Base-by-base conservation (phyloP, 2,797 vertebrate genomes). In the Halcyon smyrnensis region DNA sequence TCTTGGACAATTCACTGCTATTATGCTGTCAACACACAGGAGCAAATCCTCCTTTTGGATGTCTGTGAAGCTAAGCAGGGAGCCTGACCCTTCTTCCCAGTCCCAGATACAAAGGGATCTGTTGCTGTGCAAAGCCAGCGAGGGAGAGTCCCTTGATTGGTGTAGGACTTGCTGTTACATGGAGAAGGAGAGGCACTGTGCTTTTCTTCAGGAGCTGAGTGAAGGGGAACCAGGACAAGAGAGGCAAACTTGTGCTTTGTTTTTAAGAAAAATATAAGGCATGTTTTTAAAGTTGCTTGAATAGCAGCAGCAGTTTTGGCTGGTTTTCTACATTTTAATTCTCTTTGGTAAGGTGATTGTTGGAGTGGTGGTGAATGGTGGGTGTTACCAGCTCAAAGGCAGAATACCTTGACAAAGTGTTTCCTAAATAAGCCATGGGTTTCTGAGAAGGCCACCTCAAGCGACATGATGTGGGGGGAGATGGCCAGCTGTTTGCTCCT, bases 401-500 rank as follows among this genome's bases (percentile, higher is more conserved):
- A 76, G 67, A 83, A 19, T 30, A 28, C 14, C 11, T 16, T 0
- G 1, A 28, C 21, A 34, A 25, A 59, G 20, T 1, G 9, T 51
- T 34, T 56, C 46, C 23, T 48, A 64, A 77, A 37, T 23, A 73
- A 76, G 19, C 17, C 30, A 2, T 0, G 3, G 30, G 20, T 45
- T 87, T 81, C 36, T 67, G 46, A 56, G 30, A 53, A 37, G 65
- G 17, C 15, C 16, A 12, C 21, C 67, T 64, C 24, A 77, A 51
- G 36, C 3, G 4, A 15, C 1, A 0, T 2, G 2, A 13, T 5
- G 11, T 46, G 7, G 9, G 7, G 17, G 13, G 28, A 54, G 57
- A 12, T 14, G 28, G 8, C 15, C 7, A 43, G 12, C n/a, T 77
- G 8, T 46, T 78, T 63, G 15, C 4, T 64, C 16, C 28, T 67